Conservation (phyloP, 2,113 vertebrate genomes). For the Mobula birostris region DNA sequence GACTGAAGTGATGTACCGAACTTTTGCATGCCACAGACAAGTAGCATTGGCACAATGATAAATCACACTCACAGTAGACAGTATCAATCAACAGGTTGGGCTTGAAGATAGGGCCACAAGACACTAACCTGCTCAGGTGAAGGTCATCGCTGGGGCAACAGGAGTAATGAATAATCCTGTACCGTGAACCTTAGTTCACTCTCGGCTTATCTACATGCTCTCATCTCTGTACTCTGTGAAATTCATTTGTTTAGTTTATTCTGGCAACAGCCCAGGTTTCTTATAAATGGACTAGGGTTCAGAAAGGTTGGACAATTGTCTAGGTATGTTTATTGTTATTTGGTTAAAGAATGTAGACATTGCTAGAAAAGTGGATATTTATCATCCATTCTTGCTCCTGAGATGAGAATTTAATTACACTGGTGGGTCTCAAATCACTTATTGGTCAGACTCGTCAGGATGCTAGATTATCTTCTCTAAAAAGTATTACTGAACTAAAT, state of each 20-base stretch:
- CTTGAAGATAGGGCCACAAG: not conserved
- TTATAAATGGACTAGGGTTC: not conserved
- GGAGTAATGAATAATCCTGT: not conserved
- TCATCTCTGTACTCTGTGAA: not conserved
- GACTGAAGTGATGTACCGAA: not conserved
- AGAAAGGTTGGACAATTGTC: not conserved
- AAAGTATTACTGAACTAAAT: too few species aligned
- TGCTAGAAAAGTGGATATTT: too few species aligned
- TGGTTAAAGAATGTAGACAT: too few species aligned
- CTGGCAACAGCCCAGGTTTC: not conserved
- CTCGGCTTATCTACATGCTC: not conserved
- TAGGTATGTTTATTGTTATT: too few species aligned
- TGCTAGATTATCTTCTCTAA: too few species aligned
- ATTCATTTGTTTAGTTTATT: not conserved
- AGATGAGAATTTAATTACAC: too few species aligned
- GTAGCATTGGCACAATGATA: not conserved
- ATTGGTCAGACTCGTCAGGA: too few species aligned
- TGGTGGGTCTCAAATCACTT: too few species aligned
- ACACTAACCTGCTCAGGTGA: not conserved
- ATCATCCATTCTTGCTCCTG: too few species aligned
- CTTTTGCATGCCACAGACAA: not conserved
- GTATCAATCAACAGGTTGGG: not conserved
- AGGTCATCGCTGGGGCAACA: not conserved
- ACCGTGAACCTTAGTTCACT: not conserved
- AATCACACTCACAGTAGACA: not conserved